phyloP scores from a whole-genome alignment of 2,113 vertebrate species.

The Tympanuchus pallidicinctus region DNA sequence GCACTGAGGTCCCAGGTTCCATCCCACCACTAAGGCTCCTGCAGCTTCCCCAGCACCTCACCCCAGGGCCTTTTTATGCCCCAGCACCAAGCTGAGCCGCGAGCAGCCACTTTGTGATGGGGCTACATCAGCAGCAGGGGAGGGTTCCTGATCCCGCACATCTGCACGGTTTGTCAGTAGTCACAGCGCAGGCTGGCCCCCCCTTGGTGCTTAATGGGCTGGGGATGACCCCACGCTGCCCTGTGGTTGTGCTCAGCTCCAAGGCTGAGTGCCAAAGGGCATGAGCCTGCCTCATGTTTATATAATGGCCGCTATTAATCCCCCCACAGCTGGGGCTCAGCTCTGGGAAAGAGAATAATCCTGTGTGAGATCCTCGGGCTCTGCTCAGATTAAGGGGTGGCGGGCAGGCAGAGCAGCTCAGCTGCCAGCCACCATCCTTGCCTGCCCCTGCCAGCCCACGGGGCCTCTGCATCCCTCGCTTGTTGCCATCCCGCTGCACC shows the following conservation, averaged over 20 bases:
- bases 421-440: not conserved
- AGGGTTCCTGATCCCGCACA: fast-evolving
- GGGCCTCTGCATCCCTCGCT: fast-evolving
- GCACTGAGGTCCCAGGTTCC: not conserved
- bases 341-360: slow-evolving; percentile 30
- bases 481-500: not conserved
- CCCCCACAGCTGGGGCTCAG: not conserved
- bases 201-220: not conserved
- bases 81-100: not conserved
- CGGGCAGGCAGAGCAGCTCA: not conserved
- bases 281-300: slow-evolving; percentile 41
- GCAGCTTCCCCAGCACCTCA: not conserved
- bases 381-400: not conserved
- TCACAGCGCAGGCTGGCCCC: fast-evolving
- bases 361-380: not conserved
- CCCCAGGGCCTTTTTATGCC: not conserved
- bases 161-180: fast-evolving
- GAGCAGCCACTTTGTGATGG: not conserved
- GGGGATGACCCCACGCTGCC: not conserved
- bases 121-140: fast-evolving
- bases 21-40: not conserved
- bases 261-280: not conserved
- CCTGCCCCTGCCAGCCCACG: not conserved
- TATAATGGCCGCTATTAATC: slow-evolving; percentile 42
- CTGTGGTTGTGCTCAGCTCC: not conserved